These are phyloP conservation scores for Acrobasis consociella DNA, from an alignment of 2,888 invertebrate genomes.

Conservation along the genomic window DNA sequence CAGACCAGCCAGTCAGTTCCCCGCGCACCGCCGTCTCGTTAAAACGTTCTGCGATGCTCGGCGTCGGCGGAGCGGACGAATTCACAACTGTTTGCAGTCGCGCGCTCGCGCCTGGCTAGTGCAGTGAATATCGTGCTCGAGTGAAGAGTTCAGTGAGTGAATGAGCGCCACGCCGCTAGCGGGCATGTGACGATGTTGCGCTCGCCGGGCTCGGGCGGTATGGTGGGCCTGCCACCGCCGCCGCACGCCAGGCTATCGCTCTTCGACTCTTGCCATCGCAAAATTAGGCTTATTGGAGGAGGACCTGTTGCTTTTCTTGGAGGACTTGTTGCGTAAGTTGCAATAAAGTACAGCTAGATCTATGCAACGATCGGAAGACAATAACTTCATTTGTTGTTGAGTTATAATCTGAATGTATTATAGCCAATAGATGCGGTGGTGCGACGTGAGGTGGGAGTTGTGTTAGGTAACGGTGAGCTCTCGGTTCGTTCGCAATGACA, in stretches of 20 bases:
- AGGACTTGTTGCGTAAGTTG: conserved; percentile 88
- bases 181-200: conserved; percentile 37
- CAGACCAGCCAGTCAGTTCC: conserved; percentile 63
- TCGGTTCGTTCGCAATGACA: conserved; percentile 27
- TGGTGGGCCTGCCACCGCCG: conserved; percentile 68
- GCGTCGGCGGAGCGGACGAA: conserved; percentile 83
- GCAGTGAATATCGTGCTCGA: conserved; percentile 30
- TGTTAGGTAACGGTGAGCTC: conserved; percentile 29
- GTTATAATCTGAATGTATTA: neutral
- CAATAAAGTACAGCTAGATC: neutral
- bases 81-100: conserved; percentile 46
- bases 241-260: conserved; percentile 84
- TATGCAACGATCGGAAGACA: neutral
- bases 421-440: neutral
- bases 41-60: conserved; percentile 79
- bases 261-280: conserved; percentile 88
- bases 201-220: conserved; percentile 36
- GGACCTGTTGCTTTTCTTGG: conserved; percentile 86
- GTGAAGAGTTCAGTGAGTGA: conserved; percentile 64
- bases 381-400: neutral
- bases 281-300: conserved; percentile 87
- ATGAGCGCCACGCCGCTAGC: conserved; percentile 54
- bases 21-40: conserved; percentile 67
- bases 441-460: conserved; percentile 2
- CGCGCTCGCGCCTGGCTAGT: conserved; percentile 60